Evolutionary conservation across 2,113 vertebrate genomes (phyloP), one percentile per base, ranked within the genome.

Genomic region (Xenus cinereus): DNA sequence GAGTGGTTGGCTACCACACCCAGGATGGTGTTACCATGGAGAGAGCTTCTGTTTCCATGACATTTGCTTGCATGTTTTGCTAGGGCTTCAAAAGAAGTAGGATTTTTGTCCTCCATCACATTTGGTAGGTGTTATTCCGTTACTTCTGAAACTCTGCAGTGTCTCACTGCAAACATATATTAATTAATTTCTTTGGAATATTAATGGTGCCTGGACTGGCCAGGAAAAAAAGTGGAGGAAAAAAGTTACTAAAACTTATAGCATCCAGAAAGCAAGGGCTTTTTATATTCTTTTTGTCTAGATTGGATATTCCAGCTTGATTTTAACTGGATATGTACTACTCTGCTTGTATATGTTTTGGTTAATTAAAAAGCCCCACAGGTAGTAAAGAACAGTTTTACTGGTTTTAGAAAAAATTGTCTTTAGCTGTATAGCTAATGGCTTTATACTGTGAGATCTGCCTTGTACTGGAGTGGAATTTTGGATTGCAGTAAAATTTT

Each of bases 41-140:
- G 98, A 98, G 94, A 94, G 87, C 93, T 98, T 97, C 96, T 97
- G 98, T 98, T 98, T 98, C 98, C 97, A 98, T 98, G 98, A 98
- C 98, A 98, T 97, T 98, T 98, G 88, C 95, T 97, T 97, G 90
- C 97, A 97, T 96, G 88, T 98, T 98, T 98, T 97, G 94, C 93
- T 97, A 96, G 97, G 82, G 95, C 96, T 97, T 98, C 93, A 96
- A 45, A 90, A 96, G 90, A 96, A 93, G 93, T 91, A 90, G 72
- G 62, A 69, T 91, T 98, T 93, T 93, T 97, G 92, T 97, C 97
- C 97, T 92, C 76, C 96, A 9, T 94, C 63, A 94, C 67, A 94
- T 93, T 95, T 89, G 88, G 78, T 95, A 75, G 87, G 46, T 97
- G 82, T 96, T 95, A 88, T 50, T 92, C 77, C 86, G 30, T 90